Conservation (phyloP, 2,113 vertebrate genomes). For the Capra hircus region DNA sequence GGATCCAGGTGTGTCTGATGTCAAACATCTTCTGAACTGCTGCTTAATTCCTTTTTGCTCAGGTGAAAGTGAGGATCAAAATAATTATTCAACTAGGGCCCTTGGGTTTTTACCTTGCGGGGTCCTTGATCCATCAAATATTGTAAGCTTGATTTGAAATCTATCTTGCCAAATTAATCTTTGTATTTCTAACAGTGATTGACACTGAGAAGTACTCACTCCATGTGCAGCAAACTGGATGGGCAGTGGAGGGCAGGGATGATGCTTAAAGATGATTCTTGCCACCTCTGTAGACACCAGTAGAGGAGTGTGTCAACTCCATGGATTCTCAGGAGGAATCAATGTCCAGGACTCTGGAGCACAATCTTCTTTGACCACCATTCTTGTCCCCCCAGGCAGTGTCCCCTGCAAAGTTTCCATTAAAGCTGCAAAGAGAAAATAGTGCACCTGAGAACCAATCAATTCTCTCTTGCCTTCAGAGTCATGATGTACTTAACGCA, state of each 20-base stretch:
- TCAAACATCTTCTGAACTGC: not conserved
- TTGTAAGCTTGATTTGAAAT: not conserved
- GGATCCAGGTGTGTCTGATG: not conserved
- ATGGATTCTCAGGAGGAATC: not conserved
- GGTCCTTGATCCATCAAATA: not conserved
- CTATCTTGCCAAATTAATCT: not conserved
- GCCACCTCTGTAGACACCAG: not conserved
- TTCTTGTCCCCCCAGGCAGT: not conserved
- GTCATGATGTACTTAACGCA: not conserved
- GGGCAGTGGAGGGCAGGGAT: not conserved
- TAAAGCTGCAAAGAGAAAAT: not conserved
- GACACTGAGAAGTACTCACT: not conserved
- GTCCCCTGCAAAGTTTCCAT: not conserved
- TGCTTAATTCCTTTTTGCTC: not conserved
- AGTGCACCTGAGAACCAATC: not conserved
- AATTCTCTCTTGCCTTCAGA: slow-evolving; percentile 19
- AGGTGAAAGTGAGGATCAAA: not conserved
- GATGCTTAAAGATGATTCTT: not conserved
- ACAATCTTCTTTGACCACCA: not conserved
- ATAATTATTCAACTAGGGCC: not conserved
- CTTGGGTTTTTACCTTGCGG: not conserved
- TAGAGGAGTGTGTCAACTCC: not conserved
- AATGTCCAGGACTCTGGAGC: not conserved
- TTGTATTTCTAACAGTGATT: not conserved
- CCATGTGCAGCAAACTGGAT: not conserved